A percentile compares a stretch with the other conserved stretches of the same genome.
These are phyloP conservation scores for Actinia tenebrosa DNA, from an alignment of 64 coral and sea anemone species.

Conservation along the genomic window DNA sequence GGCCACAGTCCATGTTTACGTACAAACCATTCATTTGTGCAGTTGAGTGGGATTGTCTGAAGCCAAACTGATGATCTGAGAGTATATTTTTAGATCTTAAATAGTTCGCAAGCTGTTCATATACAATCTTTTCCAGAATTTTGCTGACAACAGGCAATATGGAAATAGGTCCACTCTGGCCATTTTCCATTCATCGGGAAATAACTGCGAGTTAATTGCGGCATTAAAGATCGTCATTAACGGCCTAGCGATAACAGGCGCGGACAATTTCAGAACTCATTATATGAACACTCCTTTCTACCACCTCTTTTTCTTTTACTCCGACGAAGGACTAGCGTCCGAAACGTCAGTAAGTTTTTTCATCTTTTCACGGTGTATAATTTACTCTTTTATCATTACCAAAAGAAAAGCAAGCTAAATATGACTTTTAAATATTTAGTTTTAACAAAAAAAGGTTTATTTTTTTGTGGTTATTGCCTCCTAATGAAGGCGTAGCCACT, in stretches of 20 bases:
- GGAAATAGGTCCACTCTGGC: slow-evolving; percentile 16
- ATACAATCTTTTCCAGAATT: slow-evolving; percentile 5
- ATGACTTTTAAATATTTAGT: no score
- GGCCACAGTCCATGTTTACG: slow-evolving; percentile 11
- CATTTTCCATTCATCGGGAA: slow-evolving; percentile 16
- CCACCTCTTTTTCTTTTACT: no score
- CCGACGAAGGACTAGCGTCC: no score
- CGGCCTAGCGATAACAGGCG: background rate
- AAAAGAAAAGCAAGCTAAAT: no score
- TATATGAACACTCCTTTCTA: no score
- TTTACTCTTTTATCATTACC: no score
- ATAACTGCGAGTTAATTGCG: background rate
- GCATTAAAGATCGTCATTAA: background rate
- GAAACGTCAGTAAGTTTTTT: no score
- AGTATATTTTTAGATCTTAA: background rate
- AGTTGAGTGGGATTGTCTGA: slow-evolving; percentile 14
- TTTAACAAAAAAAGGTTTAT: no score
- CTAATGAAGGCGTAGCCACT: no score
- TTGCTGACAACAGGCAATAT: slow-evolving; percentile 15
- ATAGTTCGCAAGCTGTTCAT: background rate
- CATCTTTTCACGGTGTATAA: no score
- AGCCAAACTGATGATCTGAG: slow-evolving; percentile 21
- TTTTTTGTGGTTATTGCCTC: no score
- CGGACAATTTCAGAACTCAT: background rate
- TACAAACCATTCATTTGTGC: background rate